Base-by-base conservation (phyloP, 2,113 vertebrate genomes). In the Macquaria australasica region DNA sequence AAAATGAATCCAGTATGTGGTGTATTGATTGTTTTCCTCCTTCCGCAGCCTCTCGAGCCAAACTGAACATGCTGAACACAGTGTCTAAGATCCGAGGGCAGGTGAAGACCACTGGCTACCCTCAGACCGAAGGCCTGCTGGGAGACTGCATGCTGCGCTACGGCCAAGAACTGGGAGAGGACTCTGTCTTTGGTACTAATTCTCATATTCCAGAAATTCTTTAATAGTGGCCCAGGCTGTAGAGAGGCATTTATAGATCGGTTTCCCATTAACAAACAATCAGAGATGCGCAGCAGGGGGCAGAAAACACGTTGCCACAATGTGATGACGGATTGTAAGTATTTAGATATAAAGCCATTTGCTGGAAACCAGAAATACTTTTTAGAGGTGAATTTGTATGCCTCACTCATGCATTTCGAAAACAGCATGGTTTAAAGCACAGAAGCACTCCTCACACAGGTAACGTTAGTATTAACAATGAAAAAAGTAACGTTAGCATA, bases 71-170 rank as follows among this genome's bases (percentile, higher is more conserved):
- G 98, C 93, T 98, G 91, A 98, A 97, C 93, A 99, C 97, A 0
- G 86, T 99, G 95, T 99, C 97, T 56, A 99, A 98, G 96, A 97
- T 99, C 87, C 95, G 97, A 79, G 98, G 98, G 6, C 98, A 99
- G 92, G 97, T 98, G 91, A 98, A 97, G 95, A 95, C 96, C 86
- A 97, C 97, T 0, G 98, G 97, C 11, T 99, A 98, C 91, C 97
- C 97, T 0, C 98, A 99, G 94, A 96, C 97, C 0, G 98, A 99
- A 91, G 98, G 97, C 68, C 89, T 99, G 41, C 95, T 99, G 82
- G 98, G 97, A 39, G 98, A 99, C 90, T 97, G 96, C 79, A 98
- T 99, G 98, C 96, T 98, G 41, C 96, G 97, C 72, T 96, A 97
- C 1, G 98, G 98, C 25, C 96, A 93, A 77, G 98, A 99, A 73